Base-by-base conservation (phyloP, 92 coral and sea anemone genomes). In the Galaxea fascicularis region DNA sequence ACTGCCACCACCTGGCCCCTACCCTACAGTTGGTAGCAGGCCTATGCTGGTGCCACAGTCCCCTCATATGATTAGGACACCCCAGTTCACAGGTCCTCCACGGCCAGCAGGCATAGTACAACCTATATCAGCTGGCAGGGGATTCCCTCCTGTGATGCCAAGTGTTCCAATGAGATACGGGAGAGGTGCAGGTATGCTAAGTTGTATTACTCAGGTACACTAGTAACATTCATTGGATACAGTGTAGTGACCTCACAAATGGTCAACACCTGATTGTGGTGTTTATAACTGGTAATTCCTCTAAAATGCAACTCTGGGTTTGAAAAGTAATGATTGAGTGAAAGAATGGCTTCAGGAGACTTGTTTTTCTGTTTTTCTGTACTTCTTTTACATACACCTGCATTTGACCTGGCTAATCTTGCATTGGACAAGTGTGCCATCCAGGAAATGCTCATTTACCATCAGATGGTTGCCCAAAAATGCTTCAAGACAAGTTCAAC, bases 91-190 rank as follows among this genome's bases (percentile, higher is more conserved):
- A 54, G 86, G 86, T 9, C 86, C 78, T 24, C 86, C 78, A 22
- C 69, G 86, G 4, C 78, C 71, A 56, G 71, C 57, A 30, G 86
- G 71, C 58, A 81, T 81, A 54, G 78, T 81, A 12, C 86, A 82
- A 11, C 86, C 86, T 8, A 22, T 82, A 4, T 44, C 78, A 2
- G 59, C 28, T 1, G 28, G 41, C 18, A 69, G 77, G 28, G 86
- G 86, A 41, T 69, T 71, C 17, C 58, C 78, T 10, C 71, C 70
- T 0, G 0, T 26, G 11, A 69, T 79, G 63, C 72, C 78, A 76
- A 54, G 73, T 8, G 81, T 74, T 57, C 89, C 85, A 29, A 57
- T 81, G 76, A 68, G 88, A 68, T 90, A 76, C 64, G 80, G 82
- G 26, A 79, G 93, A 86, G 75, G 87, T 83, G 70, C 24, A 35